Conservation (phyloP, 2,888 invertebrate species). For the Cephus nigrinus region DNA sequence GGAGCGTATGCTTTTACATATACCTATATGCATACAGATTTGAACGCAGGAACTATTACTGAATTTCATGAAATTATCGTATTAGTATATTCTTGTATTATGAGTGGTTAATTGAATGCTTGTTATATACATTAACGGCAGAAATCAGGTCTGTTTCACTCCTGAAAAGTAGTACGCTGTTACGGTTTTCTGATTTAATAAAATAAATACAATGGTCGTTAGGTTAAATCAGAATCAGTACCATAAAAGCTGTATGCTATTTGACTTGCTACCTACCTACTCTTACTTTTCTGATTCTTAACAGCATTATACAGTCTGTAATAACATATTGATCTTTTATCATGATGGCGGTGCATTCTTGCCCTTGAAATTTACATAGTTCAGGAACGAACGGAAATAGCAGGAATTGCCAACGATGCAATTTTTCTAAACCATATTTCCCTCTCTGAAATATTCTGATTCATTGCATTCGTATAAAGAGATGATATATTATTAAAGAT, state of each 20-base stretch:
- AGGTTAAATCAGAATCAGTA: not conserved
- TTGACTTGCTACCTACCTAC: no score
- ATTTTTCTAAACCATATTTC: not conserved
- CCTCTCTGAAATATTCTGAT: no score
- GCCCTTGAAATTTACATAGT: slow-evolving; percentile 41
- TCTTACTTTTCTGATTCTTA: not conserved
- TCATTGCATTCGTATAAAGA: not conserved
- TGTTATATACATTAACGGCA: not conserved
- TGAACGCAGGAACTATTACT: not conserved
- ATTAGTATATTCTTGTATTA: not conserved
- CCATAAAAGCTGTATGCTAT: not conserved
- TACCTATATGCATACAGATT: not conserved
- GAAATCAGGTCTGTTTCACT: not conserved
- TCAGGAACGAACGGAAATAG: slow-evolving; percentile 24
- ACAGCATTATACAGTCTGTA: not conserved
- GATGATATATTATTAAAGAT: not conserved
- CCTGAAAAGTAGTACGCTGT: not conserved
- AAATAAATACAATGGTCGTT: not conserved
- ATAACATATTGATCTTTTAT: not conserved
- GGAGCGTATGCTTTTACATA: no score
- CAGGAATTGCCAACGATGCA: slow-evolving; percentile 17
- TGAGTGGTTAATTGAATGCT: not conserved
- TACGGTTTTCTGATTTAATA: not conserved
- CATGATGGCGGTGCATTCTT: not conserved
- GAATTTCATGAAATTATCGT: not conserved